Evolutionary conservation across 2,113 vertebrate genomes (phyloP).

Genomic region (Elephantulus edwardii): DNA sequence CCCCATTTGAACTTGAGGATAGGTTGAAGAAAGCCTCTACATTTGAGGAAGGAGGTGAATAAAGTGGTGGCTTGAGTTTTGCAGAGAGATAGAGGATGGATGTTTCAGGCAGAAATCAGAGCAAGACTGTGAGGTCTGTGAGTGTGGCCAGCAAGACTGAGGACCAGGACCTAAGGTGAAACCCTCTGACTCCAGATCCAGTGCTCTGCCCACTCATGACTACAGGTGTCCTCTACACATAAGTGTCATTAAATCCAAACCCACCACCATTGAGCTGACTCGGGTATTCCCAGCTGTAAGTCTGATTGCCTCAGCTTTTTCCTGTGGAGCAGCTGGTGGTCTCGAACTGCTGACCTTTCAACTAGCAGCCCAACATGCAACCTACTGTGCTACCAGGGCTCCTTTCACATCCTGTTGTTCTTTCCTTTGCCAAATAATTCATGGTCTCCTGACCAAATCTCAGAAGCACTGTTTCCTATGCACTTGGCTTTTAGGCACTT

Average conservation of each 20-base stretch:
- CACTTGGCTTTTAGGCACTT: background rate
- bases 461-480: background rate
- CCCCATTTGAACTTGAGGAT: background rate
- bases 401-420: constrained; percentile 1
- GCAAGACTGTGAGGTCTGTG: no score
- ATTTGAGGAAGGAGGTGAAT: constrained; percentile 4
- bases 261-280: no score
- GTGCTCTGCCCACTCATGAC: background rate
- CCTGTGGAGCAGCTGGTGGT: no score
- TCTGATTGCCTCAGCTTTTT: no score
- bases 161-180: constrained; percentile 10
- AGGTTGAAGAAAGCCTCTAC: background rate
- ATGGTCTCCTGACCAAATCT: constrained; percentile 8
- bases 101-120: background rate
- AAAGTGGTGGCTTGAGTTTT: background rate
- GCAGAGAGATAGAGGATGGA: background rate
- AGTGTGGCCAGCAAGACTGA: background rate
- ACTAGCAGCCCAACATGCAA: no score
- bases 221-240: constrained; percentile 3
- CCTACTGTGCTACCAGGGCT: no score
- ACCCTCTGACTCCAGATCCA: background rate
- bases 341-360: no score
- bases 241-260: background rate
- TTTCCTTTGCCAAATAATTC: constrained; percentile 8
- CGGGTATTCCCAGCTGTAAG: no score